Percentiles rank a stretch among this genome's conserved stretches.
phyloP scores from a whole-genome alignment of 2,797 vertebrate species.

The Acanthurus lineatus region DNA sequence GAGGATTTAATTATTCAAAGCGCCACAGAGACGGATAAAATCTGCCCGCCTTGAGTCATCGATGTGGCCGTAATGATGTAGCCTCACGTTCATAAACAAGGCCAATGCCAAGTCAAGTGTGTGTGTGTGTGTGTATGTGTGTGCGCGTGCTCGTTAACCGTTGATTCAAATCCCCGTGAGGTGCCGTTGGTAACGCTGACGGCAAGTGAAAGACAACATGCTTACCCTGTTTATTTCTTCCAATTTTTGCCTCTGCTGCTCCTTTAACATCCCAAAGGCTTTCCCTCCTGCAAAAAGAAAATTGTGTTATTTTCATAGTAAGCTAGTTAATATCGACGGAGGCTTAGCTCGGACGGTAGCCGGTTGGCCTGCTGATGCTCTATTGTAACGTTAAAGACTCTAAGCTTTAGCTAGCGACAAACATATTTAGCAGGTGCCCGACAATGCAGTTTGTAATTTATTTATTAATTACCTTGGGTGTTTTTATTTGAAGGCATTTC shows the following conservation, averaged over 20 bases:
- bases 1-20: not conserved
- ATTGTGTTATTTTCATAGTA: not conserved
- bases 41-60: not conserved
- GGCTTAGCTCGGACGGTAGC: slow-evolving; percentile 29
- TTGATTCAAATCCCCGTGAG: slow-evolving; percentile 23
- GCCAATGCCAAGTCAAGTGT: slow-evolving; percentile 70
- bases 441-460: not conserved
- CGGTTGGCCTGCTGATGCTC: slow-evolving; percentile 70
- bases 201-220: not conserved
- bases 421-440: slow-evolving; percentile 6
- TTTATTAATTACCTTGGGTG: slow-evolving; percentile 78
- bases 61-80: not conserved
- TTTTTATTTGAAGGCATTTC: slow-evolving; percentile 85
- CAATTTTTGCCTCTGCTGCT: slow-evolving; percentile 88
- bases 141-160: slow-evolving; percentile 28
- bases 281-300: slow-evolving; percentile 87
- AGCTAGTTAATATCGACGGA: slow-evolving; percentile 18
- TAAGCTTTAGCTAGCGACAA: slow-evolving; percentile 43
- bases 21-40: not conserved
- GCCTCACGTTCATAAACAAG: slow-evolving; percentile 33
- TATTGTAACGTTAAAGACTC: slow-evolving; percentile 59
- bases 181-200: slow-evolving; percentile 21
- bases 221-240: slow-evolving; percentile 92
- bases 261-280: slow-evolving; percentile 90
- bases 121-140: slow-evolving; percentile 18